These are phyloP conservation scores for Morelia viridis DNA, from an alignment of 2,797 vertebrate species.

Conservation along the genomic window DNA sequence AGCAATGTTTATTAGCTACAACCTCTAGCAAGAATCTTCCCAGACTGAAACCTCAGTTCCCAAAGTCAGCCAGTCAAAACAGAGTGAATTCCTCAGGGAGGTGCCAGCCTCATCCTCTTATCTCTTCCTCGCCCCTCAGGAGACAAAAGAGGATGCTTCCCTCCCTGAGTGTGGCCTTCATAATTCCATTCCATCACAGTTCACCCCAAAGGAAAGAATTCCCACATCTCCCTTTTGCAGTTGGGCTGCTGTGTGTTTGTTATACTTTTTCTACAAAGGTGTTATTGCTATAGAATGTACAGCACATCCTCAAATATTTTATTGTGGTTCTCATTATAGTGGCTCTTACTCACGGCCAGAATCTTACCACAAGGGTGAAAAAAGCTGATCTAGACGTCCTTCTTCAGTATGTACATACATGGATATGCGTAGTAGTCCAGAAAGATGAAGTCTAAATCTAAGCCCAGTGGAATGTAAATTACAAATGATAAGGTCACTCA, in stretches of 20 bases:
- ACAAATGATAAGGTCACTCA: not conserved
- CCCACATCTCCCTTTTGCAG: not conserved
- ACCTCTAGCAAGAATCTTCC: too few species aligned
- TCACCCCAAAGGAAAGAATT: too few species aligned
- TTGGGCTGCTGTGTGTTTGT: not conserved
- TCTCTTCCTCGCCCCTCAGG: too few species aligned
- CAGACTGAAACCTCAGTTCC: too few species aligned
- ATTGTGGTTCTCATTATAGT: not conserved
- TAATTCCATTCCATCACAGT: too few species aligned
- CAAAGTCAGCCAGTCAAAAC: too few species aligned
- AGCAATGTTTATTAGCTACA: too few species aligned
- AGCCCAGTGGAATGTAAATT: not conserved
- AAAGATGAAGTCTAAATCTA: not conserved
- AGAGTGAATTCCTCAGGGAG: too few species aligned
- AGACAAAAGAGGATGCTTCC: too few species aligned
- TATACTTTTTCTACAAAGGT: not conserved
- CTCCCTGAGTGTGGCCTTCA: too few species aligned
- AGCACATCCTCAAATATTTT: not conserved
- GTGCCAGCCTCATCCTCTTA: too few species aligned
- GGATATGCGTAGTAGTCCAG: not conserved
- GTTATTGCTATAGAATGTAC: not conserved
- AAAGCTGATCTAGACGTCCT: not conserved
- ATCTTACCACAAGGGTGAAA: too few species aligned
- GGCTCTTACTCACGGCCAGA: not conserved
- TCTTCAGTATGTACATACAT: not conserved